Evolutionary conservation across 2,113 vertebrate genomes (phyloP).

Genomic region (Oplegnathus fasciatus): DNA sequence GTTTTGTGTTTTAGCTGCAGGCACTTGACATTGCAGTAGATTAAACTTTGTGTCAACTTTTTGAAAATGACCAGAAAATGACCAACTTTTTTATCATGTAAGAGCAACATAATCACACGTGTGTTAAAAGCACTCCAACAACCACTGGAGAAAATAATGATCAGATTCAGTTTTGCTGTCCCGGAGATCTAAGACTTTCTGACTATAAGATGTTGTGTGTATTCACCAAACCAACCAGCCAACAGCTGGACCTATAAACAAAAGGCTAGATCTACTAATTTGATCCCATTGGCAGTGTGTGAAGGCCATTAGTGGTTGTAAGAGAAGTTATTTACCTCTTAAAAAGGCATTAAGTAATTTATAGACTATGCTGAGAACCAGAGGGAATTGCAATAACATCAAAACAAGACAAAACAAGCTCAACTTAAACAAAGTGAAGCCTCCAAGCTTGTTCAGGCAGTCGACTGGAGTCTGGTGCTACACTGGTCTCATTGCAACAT

Average conservation of each 20-base stretch:
- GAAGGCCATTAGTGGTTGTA: not conserved
- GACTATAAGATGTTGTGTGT: not conserved
- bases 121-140: not conserved
- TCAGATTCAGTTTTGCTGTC: no score
- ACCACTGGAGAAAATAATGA: not conserved
- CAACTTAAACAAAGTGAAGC: no score
- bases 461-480: no score
- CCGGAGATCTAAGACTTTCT: no score
- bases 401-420: no score
- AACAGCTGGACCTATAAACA: not conserved
- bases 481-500: no score
- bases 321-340: not conserved
- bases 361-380: no score
- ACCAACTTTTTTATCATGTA: not conserved
- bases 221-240: not conserved
- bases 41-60: not conserved
- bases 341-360: not conserved
- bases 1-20: not conserved
- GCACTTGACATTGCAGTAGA: no score
- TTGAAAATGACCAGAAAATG: not conserved
- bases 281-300: not conserved
- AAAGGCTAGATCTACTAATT: not conserved
- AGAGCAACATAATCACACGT: not conserved
- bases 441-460: no score
- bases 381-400: no score